Conservation (phyloP, 2,888 invertebrate genomes). For the Heliconius cydno region DNA sequence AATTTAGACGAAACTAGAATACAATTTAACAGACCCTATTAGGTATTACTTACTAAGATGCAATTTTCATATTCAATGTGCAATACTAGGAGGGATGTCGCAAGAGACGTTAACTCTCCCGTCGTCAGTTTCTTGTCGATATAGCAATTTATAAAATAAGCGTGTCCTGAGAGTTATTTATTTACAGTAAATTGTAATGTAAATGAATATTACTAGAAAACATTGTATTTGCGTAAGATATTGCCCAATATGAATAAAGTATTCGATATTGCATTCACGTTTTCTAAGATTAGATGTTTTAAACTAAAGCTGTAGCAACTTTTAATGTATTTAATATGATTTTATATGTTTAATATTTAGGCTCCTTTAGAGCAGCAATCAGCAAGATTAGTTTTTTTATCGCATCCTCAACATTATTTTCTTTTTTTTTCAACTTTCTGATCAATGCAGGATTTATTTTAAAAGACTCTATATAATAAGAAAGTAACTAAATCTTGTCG, state of each 20-base stretch:
- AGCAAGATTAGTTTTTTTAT: no score
- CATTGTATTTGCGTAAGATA: constrained; percentile 22
- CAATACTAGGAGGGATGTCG: constrained; percentile 27
- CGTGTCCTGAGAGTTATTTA: constrained; percentile 28
- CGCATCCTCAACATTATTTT: no score
- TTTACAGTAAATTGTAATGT: constrained; percentile 29
- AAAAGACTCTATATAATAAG: no score
- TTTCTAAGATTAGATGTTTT: constrained; percentile 3
- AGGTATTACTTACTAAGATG: constrained; percentile 12
- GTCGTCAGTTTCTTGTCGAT: constrained; percentile 25
- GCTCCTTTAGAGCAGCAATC: no score
- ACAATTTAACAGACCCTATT: constrained; percentile 1
- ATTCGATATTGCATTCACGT: constrained; percentile 1
- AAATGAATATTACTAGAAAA: constrained; percentile 28
- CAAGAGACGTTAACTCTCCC: constrained; percentile 27
- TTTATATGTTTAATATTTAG: background rate
- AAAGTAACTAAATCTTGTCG: no score
- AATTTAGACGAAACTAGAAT: background rate
- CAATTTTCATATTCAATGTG: constrained; percentile 23
- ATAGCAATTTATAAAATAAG: constrained; percentile 34
- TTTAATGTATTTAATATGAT: background rate
- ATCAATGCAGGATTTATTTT: no score
- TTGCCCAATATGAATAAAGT: constrained; percentile 3
- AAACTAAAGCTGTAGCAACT: background rate
- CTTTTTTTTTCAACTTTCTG: no score